Percentiles rank a stretch among this genome's conserved stretches.
Evolutionary conservation across 2,888 invertebrate genomes (phyloP).

Genomic region (Neoaliturus tenellus): DNA sequence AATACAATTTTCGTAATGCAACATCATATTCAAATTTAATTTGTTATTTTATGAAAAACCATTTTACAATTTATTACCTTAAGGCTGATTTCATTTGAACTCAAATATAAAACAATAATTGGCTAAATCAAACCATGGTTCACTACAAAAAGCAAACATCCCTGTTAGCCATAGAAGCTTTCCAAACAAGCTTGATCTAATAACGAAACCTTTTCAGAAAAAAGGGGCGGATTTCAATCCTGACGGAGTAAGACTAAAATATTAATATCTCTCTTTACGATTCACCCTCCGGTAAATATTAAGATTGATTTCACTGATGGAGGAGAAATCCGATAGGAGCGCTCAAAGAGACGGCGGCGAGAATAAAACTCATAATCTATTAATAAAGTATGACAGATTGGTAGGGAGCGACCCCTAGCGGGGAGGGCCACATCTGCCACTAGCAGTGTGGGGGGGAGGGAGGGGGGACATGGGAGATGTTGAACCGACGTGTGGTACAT

Average conservation of each 20-base stretch:
- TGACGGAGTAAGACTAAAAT: neutral
- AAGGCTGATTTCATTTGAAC: no score
- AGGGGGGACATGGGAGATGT: conserved; percentile 26
- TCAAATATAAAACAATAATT: no score
- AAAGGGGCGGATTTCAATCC: conserved; percentile 17
- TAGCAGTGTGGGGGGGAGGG: neutral
- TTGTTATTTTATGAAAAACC: no score
- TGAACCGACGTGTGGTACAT: conserved; percentile 17
- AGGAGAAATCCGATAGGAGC: conserved; percentile 14
- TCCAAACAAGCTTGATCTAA: no score
- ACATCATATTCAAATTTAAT: no score
- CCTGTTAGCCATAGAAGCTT: no score
- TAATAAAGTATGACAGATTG: conserved; percentile 54
- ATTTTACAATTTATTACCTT: no score
- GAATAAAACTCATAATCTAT: conserved; percentile 54
- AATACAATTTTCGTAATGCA: no score
- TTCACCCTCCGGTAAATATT: conserved; percentile 39
- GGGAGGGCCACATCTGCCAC: conserved; percentile 28
- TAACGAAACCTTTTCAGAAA: neutral
- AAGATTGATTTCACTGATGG: conserved; percentile 37
- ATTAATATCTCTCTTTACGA: conserved; percentile 37
- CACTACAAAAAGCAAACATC: no score
- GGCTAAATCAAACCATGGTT: no score
- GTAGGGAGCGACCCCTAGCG: neutral
- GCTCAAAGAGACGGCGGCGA: neutral